Conservation (phyloP, 2,888 invertebrate species). For the Onchidella celtica region DNA sequence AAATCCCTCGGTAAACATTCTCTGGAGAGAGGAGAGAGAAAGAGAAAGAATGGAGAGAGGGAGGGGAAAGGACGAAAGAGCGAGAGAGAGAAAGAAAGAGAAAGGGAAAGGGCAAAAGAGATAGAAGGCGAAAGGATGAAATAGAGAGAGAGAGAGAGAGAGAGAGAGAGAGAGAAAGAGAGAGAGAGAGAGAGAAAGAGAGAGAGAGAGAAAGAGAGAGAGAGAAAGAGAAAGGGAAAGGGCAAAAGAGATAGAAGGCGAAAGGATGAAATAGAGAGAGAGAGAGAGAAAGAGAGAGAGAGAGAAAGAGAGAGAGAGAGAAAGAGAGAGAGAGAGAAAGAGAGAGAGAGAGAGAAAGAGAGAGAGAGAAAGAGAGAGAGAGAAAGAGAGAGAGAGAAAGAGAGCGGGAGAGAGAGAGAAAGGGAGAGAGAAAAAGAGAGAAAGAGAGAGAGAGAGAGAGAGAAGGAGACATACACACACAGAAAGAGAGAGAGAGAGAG, state of each 20-base stretch:
- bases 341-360: too few relatives aligned
- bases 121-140: neutral
- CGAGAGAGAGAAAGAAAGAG: neutral
- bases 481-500: too few relatives aligned
- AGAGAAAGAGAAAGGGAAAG: slow-evolving; percentile 16
- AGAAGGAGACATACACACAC: too few relatives aligned
- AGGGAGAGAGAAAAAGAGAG: too few relatives aligned
- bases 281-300: neutral
- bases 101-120: neutral
- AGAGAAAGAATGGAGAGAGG: too few relatives aligned
- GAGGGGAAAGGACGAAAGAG: too few relatives aligned
- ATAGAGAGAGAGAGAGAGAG: neutral
- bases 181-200: slow-evolving; percentile 7
- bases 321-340: neutral
- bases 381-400: too few relatives aligned
- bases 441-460: too few relatives aligned
- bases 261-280: neutral
- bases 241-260: neutral
- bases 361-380: too few relatives aligned
- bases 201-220: slow-evolving; percentile 5
- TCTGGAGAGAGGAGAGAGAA: too few relatives aligned
- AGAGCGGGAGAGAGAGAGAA: too few relatives aligned
- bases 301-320: slow-evolving; percentile 4
- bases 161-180: neutral
- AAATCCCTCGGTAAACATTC: too few relatives aligned